Base-by-base conservation (phyloP, 2,797 vertebrate genomes). In the Nasua narica region DNA sequence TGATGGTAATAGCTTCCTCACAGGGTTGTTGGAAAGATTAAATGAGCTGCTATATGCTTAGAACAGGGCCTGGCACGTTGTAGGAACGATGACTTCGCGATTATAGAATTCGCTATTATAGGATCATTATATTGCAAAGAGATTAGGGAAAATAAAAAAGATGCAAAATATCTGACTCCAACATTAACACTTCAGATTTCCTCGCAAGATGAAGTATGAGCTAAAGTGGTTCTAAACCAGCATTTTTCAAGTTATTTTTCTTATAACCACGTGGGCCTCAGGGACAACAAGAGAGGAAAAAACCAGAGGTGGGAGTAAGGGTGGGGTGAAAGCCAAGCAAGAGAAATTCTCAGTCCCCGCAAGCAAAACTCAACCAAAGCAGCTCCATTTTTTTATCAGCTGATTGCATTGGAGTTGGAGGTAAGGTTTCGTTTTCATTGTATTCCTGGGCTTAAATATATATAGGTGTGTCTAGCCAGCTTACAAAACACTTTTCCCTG, bases 151-250 rank as follows among this genome's bases (percentile, higher is more conserved):
- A 86, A 87, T 3, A 8, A 21, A 72, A 84, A 77, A 94, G 69
- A n/a, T n/a, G 62, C 37, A 83, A 52, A 95, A 43, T 1, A 78
- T 95, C 90, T 92, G 40, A 87, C 29, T 96, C 92, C 97, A 70
- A 56, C 93, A 85, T 76, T 48, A 72, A 86, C 95, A 90, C 40
- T 50, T 92, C 37, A 91, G 10, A 62, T 86, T 83, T 92, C 85
- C 65, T 96, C 7, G 5, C n/a, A 88, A 96, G 95, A 94, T 4
- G 3, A 79, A 79, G 29, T 46, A 25, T 88, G 56, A 95, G 85
- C 21, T 79, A 76, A 92, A 94, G 60, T 62, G 7, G 62, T 94
- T 97, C 69, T 29, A 94, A 40, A 65, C 69, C 29, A 79, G 62
- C 43, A 83, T n/a, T 82, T 95, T 82, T 70, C 35, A 93, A 95